phyloP scores from a whole-genome alignment of 2,113 vertebrate genomes.

The Microcebus jonahi region DNA sequence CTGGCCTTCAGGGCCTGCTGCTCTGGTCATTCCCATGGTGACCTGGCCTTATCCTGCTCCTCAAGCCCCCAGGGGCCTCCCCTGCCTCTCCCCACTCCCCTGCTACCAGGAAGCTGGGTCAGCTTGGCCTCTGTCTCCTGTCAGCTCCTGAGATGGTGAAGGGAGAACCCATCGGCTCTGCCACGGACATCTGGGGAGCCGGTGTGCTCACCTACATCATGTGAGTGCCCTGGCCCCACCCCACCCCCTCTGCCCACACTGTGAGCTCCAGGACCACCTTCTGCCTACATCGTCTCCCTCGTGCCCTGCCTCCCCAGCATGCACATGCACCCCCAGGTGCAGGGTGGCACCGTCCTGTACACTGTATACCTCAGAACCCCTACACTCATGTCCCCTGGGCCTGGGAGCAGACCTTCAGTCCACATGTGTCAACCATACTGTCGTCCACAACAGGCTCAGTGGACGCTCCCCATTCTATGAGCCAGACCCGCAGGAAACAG shows the following conservation, averaged over 20 bases:
- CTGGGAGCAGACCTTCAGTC: background rate
- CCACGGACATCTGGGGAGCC: slow-evolving; percentile 96
- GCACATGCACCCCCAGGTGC: background rate
- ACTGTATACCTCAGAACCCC: background rate
- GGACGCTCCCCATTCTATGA: slow-evolving; percentile 95
- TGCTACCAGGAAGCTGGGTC: background rate
- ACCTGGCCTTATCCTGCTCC: background rate
- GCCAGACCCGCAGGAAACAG: slow-evolving; percentile 91
- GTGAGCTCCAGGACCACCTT: background rate
- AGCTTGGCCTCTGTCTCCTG: slow-evolving; percentile 46
- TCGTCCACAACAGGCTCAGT: slow-evolving; percentile 90
- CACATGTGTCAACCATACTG: background rate
- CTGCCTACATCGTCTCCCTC: background rate
- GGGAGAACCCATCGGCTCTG: slow-evolving; percentile 95
- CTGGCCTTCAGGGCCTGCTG: background rate
- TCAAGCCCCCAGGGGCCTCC: background rate
- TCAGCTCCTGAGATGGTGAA: slow-evolving; percentile 98
- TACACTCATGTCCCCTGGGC: background rate
- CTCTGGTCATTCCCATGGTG: background rate
- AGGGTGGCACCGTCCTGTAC: background rate
- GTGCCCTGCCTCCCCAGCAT: background rate
- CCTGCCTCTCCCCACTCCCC: background rate
- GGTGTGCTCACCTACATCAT: slow-evolving; percentile 96
- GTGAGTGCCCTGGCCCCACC: slow-evolving; percentile 86
- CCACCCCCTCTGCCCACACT: background rate